Base-by-base conservation (phyloP, 2,797 vertebrate species). In the Hippoglossus hippoglossus region DNA sequence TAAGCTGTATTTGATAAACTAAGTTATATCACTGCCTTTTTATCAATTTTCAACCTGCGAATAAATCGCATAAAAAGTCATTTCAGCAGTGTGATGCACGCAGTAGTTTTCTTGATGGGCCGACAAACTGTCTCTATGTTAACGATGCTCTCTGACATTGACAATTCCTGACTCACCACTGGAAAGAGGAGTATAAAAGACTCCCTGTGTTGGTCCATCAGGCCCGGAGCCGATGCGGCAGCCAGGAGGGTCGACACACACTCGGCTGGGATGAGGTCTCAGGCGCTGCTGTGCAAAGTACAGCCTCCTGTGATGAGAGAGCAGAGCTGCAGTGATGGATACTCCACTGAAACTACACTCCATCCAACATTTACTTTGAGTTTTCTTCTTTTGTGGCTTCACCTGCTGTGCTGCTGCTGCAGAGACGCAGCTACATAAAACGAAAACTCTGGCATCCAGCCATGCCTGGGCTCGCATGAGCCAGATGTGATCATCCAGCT, bases 401-500 rank as follows among this genome's bases (percentile, higher is more conserved):
- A 98, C 98, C 96, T 96, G 83, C 95, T 97, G 82, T 94, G 91
- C 75, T 92, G 91, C 77, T 92, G 94, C 91, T 98, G 97, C 74
- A 94, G 94, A 76, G 93, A 94, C 22, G 87, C 63, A 11, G 97
- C 95, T 80, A 94, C 97, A 63, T 96, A 99, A 94, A 99, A 99
- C 81, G 95, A 96, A 93, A 99, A 99, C 91, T 99, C 96, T 24
- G 95, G 88, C 82, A 88, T 94, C 98, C 97, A 99, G 87, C 96
- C 96, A 55, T 95, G 95, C 81, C 76, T 96, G 76, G 88, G 83
- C 60, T 99, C 96, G 63, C 98, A 99, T 65, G 93, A 94, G 87
- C 94, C 86, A 61, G 94, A 92, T 59, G 97, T 99, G 93, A 99
- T 93, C 97, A 99, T 98, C 97, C 97, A 99, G 91, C 96, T 96